Evolutionary conservation across 2,797 vertebrate genomes (phyloP).

Genomic region (Myotis findleyi): DNA sequence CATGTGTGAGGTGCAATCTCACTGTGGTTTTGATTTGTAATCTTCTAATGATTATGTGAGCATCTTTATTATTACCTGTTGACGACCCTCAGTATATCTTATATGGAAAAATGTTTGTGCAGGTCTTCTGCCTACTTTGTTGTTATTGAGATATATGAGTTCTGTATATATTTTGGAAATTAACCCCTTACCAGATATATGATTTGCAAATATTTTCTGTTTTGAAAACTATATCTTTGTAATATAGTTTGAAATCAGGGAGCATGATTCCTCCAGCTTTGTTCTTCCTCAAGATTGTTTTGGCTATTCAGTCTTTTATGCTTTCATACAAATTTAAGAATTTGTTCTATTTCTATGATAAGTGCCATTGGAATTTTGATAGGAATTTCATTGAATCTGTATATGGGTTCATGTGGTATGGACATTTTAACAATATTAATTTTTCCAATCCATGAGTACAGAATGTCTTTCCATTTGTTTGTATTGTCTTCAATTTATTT

Average conservation of each 20-base stretch:
- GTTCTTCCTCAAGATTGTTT: neutral
- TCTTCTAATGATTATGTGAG: neutral
- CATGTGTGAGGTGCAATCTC: neutral
- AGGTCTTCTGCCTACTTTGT: neutral
- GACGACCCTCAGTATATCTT: neutral
- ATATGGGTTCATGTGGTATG: neutral
- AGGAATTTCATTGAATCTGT: neutral
- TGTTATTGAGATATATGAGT: neutral
- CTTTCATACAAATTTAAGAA: neutral
- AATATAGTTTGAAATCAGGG: neutral
- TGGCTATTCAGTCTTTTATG: neutral
- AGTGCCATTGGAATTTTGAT: neutral
- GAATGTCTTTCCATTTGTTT: neutral
- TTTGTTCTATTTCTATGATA: neutral
- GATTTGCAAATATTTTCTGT: neutral
- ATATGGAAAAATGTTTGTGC: neutral
- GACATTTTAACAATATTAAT: neutral
- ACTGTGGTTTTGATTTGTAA: neutral
- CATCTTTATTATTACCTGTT: neutral
- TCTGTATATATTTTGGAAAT: neutral
- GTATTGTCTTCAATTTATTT: neutral
- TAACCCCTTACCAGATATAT: neutral
- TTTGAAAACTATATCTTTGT: neutral
- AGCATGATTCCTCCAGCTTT: neutral
- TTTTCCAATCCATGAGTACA: neutral